Percentiles rank a stretch among this genome's conserved stretches.
phyloP scores from a whole-genome alignment of 1,140 invertebrate species.

The Paraescarpia echinospica region DNA sequence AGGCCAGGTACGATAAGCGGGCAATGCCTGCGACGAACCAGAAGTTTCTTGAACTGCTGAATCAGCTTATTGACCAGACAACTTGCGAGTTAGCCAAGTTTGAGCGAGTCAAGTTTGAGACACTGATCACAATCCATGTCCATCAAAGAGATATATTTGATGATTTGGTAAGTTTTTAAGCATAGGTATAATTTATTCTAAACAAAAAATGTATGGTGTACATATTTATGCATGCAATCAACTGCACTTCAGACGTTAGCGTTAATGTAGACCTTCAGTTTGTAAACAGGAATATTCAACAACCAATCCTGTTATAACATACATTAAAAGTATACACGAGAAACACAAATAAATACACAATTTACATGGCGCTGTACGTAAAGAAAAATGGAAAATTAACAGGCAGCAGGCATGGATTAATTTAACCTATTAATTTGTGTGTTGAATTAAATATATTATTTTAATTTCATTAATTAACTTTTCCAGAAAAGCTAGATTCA shows the following conservation, averaged over 20 bases:
- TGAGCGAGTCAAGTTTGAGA: conserved; percentile 93
- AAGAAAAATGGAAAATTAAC: background rate
- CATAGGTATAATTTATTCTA: background rate
- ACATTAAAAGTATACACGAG: background rate
- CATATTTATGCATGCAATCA: too few species aligned
- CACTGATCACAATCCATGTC: conserved; percentile 94
- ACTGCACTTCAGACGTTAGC: background rate
- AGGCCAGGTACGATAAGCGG: conserved; percentile 90
- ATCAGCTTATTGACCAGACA: conserved; percentile 92
- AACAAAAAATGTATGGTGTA: background rate
- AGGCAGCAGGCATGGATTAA: too few species aligned
- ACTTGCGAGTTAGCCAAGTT: conserved; percentile 87
- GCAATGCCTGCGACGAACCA: conserved; percentile 96
- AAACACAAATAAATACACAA: background rate
- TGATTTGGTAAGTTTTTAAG: conserved; percentile 71
- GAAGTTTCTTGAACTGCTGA: conserved; percentile 87
- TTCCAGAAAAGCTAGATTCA: too few species aligned
- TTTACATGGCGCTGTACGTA: background rate
- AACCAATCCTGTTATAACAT: background rate
- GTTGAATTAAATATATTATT: too few species aligned
- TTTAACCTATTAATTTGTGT: too few species aligned
- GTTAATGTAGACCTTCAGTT: background rate
- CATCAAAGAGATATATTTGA: conserved; percentile 97
- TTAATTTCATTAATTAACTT: too few species aligned
- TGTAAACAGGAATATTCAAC: background rate